A percentile compares a stretch with the other conserved stretches of the same genome.
phyloP scores from a whole-genome alignment of 2,888 invertebrate species.

The Phorcus lineatus region DNA sequence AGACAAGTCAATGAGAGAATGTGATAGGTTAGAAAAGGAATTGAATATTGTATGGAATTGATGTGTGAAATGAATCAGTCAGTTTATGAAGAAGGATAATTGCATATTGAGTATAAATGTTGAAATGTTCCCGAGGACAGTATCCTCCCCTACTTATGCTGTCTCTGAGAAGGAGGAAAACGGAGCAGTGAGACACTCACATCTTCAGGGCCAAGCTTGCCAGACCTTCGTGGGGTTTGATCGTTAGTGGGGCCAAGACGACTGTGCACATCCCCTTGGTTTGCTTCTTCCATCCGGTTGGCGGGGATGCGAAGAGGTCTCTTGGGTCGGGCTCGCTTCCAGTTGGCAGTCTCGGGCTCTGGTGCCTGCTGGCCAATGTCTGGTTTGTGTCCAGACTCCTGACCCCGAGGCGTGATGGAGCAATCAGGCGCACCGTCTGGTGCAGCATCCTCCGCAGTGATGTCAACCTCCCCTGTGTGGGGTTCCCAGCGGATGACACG shows the following conservation, averaged over 20 bases:
- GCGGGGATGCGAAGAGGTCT: neutral
- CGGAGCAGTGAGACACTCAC: neutral
- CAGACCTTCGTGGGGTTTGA: neutral
- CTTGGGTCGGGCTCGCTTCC: neutral
- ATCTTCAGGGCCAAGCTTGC: neutral
- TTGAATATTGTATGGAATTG: too few relatives aligned
- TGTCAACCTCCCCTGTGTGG: neutral
- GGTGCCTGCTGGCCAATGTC: neutral
- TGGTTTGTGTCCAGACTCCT: neutral
- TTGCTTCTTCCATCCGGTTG: neutral
- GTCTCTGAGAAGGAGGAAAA: neutral
- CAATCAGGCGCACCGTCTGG: neutral
- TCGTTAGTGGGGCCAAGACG: neutral
- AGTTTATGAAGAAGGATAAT: too few relatives aligned
- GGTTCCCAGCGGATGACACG: conserved; percentile 5
- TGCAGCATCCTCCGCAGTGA: neutral
- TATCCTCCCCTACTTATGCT: neutral
- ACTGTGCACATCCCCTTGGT: neutral
- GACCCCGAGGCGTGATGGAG: neutral
- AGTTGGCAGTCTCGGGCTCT: neutral
- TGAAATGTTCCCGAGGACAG: too few relatives aligned
- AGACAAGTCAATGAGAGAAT: too few relatives aligned
- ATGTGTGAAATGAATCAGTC: too few relatives aligned
- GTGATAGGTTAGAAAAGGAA: too few relatives aligned
- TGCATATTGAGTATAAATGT: too few relatives aligned